phyloP scores from a whole-genome alignment of 1,140 invertebrate genomes.

The Aphidius gifuensis region DNA sequence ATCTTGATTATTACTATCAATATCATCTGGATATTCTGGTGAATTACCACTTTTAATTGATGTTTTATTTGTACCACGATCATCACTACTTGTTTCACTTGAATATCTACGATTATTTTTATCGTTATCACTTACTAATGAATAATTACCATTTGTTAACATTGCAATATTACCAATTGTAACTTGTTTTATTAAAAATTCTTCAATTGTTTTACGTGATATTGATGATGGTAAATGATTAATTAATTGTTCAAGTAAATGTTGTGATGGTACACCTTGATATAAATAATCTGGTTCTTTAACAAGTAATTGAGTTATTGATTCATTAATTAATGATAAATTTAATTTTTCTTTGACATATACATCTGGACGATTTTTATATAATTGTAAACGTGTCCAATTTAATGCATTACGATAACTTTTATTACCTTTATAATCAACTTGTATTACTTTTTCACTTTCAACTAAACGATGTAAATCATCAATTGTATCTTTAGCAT shows the following conservation, averaged over 20 bases:
- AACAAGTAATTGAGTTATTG: conserved; percentile 66
- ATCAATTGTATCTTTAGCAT: conserved; percentile 66
- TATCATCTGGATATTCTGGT: conserved; percentile 34
- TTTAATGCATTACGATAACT: conserved; percentile 81
- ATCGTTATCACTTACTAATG: conserved; percentile 53
- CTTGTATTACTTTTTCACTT: conserved; percentile 74
- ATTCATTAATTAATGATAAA: conserved; percentile 60
- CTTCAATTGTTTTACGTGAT: conserved; percentile 63
- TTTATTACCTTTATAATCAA: conserved; percentile 82
- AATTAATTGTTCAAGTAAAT: conserved; percentile 63
- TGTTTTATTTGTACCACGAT: conserved; percentile 20
- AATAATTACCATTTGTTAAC: conserved; percentile 66
- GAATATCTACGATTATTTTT: conserved; percentile 20
- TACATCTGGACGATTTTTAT: conserved; percentile 52
- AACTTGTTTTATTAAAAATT: conserved; percentile 66
- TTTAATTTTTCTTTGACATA: conserved; percentile 50
- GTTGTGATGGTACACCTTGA: conserved; percentile 64
- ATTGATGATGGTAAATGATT: conserved; percentile 64
- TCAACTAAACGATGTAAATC: conserved; percentile 74
- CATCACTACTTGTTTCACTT: conserved; percentile 25
- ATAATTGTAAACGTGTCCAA: conserved; percentile 59
- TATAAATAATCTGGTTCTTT: conserved; percentile 69
- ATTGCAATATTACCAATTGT: conserved; percentile 65
- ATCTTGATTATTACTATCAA: conserved; percentile 18
- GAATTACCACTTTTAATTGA: conserved; percentile 22